Evolutionary conservation across 2,113 vertebrate genomes (phyloP).

Genomic region (Odobenus rosmarus): DNA sequence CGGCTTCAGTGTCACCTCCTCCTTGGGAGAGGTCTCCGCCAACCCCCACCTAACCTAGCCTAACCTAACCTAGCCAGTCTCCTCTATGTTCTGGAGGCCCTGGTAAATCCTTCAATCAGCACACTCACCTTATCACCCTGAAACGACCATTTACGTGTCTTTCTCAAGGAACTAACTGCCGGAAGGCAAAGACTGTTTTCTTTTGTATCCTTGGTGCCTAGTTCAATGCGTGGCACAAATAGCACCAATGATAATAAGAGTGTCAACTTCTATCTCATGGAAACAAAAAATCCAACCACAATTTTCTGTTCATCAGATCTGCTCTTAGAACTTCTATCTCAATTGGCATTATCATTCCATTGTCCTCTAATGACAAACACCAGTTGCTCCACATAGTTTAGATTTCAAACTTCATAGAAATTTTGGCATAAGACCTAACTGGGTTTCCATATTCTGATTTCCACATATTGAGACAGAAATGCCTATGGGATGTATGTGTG

Average conservation of each 20-base stretch:
- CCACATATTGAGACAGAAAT: neutral
- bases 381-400: neutral
- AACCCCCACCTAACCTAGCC: too few relatives aligned
- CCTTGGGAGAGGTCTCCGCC: neutral
- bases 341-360: neutral
- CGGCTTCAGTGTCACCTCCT: neutral
- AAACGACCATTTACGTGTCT: neutral
- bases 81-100: neutral
- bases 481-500: neutral
- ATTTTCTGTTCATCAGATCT: neutral
- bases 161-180: neutral
- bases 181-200: neutral
- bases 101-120: neutral
- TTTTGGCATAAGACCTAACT: neutral
- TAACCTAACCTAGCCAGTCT: rapidly evolving
- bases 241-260: neutral
- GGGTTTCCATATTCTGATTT: neutral
- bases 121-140: too few relatives aligned
- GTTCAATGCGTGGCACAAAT: neutral
- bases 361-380: neutral
- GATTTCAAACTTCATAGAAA: neutral
- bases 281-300: neutral
- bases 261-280: neutral
- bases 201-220: neutral
- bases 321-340: neutral